Percentiles rank a stretch among this genome's conserved stretches.
phyloP scores from a whole-genome alignment of 2,113 vertebrate genomes.

The Micromys minutus region DNA sequence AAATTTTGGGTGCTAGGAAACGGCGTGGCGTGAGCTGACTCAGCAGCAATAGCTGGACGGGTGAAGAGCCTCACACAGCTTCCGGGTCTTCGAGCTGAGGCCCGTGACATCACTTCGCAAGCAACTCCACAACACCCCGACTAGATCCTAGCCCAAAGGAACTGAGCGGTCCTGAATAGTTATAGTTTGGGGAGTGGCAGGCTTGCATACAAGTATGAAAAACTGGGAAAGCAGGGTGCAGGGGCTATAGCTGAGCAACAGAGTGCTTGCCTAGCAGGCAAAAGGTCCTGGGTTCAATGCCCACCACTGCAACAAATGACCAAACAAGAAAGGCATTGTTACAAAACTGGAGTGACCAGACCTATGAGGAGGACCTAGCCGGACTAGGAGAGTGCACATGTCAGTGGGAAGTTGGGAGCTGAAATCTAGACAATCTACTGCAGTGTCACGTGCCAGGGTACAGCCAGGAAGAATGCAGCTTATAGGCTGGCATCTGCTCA shows the following conservation, averaged over 20 bases:
- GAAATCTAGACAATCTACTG: neutral
- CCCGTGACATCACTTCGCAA: neutral
- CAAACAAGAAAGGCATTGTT: neutral
- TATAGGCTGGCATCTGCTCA: neutral
- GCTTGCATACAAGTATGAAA: neutral
- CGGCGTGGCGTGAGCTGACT: neutral
- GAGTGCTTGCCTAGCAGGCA: neutral
- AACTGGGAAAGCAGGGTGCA: neutral
- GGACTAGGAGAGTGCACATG: neutral
- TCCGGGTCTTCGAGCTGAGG: neutral
- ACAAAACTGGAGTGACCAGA: neutral
- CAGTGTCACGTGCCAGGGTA: accelerated
- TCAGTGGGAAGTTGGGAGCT: neutral
- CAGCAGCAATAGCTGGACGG: neutral
- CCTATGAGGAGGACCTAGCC: neutral
- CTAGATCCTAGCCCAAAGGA: neutral
- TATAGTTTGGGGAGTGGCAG: neutral
- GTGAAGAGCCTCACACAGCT: neutral
- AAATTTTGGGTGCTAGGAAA: neutral
- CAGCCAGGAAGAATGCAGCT: neutral
- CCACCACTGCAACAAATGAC: neutral
- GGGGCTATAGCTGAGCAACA: neutral
- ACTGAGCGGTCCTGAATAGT: neutral
- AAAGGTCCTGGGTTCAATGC: neutral
- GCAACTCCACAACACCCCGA: neutral